phyloP scores from a whole-genome alignment of 2,888 invertebrate genomes.

The Malthinus seriepunctatus region DNA sequence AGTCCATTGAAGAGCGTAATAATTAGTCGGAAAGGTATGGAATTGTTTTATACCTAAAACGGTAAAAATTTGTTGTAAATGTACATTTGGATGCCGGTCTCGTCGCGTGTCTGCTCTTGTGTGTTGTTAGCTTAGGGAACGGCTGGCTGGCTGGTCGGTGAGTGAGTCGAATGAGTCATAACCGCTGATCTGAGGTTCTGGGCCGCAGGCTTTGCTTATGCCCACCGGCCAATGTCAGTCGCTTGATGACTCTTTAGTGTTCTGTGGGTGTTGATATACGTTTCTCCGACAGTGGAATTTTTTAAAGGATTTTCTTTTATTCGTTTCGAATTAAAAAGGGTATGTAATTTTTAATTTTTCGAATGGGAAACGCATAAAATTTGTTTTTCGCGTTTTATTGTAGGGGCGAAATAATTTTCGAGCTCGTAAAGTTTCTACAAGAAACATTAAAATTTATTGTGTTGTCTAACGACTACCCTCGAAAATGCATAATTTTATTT shows the following conservation, averaged over 20 bases:
- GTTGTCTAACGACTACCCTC: no score
- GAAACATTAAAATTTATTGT: no score
- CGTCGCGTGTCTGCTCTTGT: slow-evolving; percentile 29
- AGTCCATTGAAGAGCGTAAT: neutral
- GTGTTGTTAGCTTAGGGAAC: slow-evolving; percentile 3
- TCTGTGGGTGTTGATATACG: slow-evolving; percentile 7
- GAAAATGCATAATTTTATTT: no score
- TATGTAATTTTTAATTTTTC: no score
- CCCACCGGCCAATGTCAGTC: slow-evolving; percentile 28
- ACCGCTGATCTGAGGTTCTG: slow-evolving; percentile 10
- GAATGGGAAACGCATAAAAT: no score
- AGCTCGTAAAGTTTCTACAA: no score
- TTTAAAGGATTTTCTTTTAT: no score
- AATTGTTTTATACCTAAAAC: slow-evolving; percentile 1
- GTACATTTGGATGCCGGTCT: slow-evolving; percentile 12
- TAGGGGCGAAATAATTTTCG: no score
- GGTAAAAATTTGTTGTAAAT: slow-evolving; percentile 13
- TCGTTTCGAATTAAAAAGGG: no score
- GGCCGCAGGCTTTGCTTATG: slow-evolving; percentile 23
- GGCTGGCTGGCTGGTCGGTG: slow-evolving; percentile 18
- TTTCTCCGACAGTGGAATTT: neutral
- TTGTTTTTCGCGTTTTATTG: no score
- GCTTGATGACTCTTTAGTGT: slow-evolving; percentile 22
- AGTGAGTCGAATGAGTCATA: slow-evolving; percentile 26
- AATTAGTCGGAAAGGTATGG: neutral